Conservation (phyloP, 2,888 invertebrate species). For the Embidobia sp. region DNA sequence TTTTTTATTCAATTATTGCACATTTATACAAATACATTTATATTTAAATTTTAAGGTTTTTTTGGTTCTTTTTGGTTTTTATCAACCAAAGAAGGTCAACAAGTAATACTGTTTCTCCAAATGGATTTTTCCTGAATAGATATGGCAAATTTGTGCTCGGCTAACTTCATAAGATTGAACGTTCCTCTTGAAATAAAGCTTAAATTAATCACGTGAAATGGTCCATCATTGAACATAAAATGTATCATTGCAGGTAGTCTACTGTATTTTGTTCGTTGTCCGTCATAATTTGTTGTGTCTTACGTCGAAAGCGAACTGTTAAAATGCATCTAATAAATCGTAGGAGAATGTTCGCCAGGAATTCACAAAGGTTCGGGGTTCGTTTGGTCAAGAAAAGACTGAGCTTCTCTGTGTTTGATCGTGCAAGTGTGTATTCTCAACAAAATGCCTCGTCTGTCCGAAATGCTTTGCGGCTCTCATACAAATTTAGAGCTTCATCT, state of each 20-base stretch:
- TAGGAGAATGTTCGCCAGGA: constrained; percentile 59
- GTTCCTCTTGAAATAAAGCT: constrained; percentile 2
- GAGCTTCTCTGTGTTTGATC: constrained; percentile 48
- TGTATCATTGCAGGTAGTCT: constrained; percentile 34
- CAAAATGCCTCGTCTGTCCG: constrained; percentile 37
- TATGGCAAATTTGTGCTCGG: no score
- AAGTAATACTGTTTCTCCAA: no score
- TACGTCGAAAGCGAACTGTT: constrained; percentile 63
- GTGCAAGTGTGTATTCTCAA: constrained; percentile 49
- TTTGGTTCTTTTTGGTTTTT: no score
- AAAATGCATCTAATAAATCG: constrained; percentile 68
- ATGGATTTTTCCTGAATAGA: no score
- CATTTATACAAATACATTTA: no score
- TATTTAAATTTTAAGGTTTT: no score
- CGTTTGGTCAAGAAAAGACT: constrained; percentile 59
- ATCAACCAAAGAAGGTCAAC: no score
- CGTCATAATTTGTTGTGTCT: constrained; percentile 40
- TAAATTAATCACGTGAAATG: constrained; percentile 20
- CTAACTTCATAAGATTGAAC: no score
- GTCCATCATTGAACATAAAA: constrained; percentile 6
- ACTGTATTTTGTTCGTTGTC: constrained; percentile 1
- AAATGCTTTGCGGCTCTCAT: constrained; percentile 19
- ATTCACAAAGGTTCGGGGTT: constrained; percentile 57
- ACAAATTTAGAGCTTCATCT: constrained; percentile 27
- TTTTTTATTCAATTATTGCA: no score